Evolutionary conservation across 2,888 invertebrate genomes (phyloP).

Genomic region (Rhingia rostrata): DNA sequence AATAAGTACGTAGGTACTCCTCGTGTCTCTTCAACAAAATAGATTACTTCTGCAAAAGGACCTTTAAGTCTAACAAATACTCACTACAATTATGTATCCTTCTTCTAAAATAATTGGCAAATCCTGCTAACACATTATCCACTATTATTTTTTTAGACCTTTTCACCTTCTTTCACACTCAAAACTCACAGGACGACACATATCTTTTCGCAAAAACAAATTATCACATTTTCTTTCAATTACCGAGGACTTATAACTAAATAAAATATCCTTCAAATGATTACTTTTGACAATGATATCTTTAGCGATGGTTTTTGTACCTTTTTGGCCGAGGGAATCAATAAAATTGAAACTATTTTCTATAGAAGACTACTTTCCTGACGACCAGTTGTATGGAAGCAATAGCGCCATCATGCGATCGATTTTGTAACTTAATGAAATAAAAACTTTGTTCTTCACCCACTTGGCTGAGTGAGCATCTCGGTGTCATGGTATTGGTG

Average conservation of each 20-base stretch:
- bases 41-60: too few relatives aligned
- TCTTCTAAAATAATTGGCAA: constrained; percentile 1
- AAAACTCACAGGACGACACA: constrained; percentile 51
- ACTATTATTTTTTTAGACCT: constrained; percentile 17
- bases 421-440: constrained; percentile 73
- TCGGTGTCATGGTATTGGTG: constrained; percentile 14
- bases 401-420: constrained; percentile 74
- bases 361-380: constrained; percentile 55
- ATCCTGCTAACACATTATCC: constrained; percentile 45
- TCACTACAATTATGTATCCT: constrained; percentile 50
- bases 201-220: constrained; percentile 1
- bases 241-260: constrained; percentile 7
- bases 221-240: constrained; percentile 33
- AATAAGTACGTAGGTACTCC: neutral
- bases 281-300: neutral
- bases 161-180: constrained; percentile 37
- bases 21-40: neutral
- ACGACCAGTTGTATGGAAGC: constrained; percentile 54
- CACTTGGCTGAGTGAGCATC: constrained; percentile 58
- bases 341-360: constrained; percentile 56
- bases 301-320: neutral
- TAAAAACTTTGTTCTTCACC: constrained; percentile 66
- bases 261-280: constrained; percentile 30
- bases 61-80: constrained; percentile 18
- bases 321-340: constrained; percentile 50